These are phyloP conservation scores for Progne subis DNA, from an alignment of 2,113 vertebrate species.

Conservation along the genomic window DNA sequence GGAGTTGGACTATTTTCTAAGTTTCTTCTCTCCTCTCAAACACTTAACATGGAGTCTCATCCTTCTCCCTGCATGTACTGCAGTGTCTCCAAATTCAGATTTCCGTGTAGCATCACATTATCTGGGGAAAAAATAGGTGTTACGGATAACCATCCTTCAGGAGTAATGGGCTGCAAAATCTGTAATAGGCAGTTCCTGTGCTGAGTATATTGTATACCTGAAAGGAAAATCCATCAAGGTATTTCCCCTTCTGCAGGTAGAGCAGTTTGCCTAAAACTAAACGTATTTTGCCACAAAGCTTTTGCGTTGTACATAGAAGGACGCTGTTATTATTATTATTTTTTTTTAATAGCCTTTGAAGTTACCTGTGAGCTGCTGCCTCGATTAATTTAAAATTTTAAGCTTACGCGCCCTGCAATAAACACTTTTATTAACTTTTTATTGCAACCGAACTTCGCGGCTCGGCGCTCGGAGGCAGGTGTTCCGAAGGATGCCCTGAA, in stretches of 20 bases:
- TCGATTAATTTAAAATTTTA: slow-evolving; percentile 71
- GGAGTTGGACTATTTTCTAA: not conserved
- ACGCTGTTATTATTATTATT: not conserved
- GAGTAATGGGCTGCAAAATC: not conserved
- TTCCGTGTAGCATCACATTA: not conserved
- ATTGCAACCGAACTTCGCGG: slow-evolving; percentile 74
- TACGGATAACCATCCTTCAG: not conserved
- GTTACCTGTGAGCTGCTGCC: slow-evolving; percentile 11
- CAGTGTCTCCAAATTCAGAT: not conserved
- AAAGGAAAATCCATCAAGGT: not conserved
- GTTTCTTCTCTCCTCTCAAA: not conserved
- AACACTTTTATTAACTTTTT: slow-evolving; percentile 74
- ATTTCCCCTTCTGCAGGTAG: not conserved
- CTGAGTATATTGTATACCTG: rapidly evolving
- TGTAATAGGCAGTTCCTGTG: rapidly evolving
- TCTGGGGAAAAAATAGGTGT: not conserved
- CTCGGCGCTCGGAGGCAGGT: slow-evolving; percentile 71
- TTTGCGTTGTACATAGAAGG: not conserved
- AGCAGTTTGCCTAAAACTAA: not conserved
- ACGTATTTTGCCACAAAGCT: not conserved
- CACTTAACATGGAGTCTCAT: rapidly evolving
- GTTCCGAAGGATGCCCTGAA: slow-evolving; percentile 72
- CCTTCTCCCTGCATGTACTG: not conserved
- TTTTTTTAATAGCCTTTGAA: slow-evolving; percentile 50
- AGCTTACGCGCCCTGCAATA: slow-evolving; percentile 72